phyloP scores from a whole-genome alignment of 1,140 invertebrate genomes.

The Hylaeus volcanicus region DNA sequence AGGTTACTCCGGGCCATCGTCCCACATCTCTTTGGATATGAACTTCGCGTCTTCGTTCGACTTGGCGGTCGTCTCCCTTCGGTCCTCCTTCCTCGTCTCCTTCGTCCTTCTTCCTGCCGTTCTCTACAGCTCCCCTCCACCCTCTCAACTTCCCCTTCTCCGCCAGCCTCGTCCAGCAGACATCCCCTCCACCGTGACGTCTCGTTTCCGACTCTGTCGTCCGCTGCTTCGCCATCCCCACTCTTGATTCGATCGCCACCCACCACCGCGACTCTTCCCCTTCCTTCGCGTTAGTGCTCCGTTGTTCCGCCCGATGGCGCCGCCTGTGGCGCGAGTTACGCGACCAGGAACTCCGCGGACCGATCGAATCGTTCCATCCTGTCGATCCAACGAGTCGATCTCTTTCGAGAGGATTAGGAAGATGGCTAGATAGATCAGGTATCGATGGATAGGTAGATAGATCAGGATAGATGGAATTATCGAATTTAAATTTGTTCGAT shows the following conservation, averaged over 20 bases:
- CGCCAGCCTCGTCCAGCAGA: neutral
- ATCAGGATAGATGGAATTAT: no score
- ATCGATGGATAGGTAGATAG: no score
- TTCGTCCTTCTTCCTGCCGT: slow-evolving; percentile 64
- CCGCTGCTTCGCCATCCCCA: slow-evolving; percentile 31
- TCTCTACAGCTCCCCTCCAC: slow-evolving; percentile 8
- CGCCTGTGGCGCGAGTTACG: slow-evolving; percentile 31
- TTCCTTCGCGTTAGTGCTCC: slow-evolving; percentile 47
- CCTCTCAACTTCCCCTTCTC: slow-evolving; percentile 11
- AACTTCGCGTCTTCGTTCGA: slow-evolving; percentile 77
- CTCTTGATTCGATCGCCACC: neutral
- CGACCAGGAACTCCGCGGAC: slow-evolving; percentile 1
- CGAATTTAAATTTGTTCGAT: no score
- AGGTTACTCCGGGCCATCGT: slow-evolving; percentile 80
- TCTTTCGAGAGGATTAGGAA: neutral
- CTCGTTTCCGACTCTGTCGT: slow-evolving; percentile 24
- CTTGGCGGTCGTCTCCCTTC: slow-evolving; percentile 61
- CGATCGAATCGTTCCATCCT: slow-evolving; percentile 8
- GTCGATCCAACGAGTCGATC: neutral
- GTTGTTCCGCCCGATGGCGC: slow-evolving; percentile 29
- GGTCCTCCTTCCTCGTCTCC: slow-evolving; percentile 64
- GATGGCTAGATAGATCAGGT: no score
- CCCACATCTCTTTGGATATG: slow-evolving; percentile 78
- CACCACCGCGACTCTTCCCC: slow-evolving; percentile 42
- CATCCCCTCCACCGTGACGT: slow-evolving; percentile 17